Base-by-base conservation (phyloP, 1,140 invertebrate species). In the Patella vulgata region DNA sequence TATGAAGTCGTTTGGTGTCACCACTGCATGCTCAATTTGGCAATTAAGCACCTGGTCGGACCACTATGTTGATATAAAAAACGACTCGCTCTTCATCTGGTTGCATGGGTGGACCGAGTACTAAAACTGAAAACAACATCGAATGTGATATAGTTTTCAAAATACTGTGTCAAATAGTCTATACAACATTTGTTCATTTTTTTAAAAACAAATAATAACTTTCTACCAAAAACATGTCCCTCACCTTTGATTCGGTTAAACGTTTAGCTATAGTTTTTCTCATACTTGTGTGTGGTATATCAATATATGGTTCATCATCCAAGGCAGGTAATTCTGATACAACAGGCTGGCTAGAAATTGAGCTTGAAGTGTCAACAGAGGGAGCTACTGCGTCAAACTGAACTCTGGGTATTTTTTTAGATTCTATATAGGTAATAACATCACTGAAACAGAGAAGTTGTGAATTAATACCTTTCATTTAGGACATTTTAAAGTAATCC, bases 171-270 rank as follows among this genome's bases (percentile, higher is more conserved):
- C n/a, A n/a, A n/a, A n/a, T n/a, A n/a, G n/a, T n/a, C n/a, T n/a
- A n/a, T n/a, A n/a, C n/a, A n/a, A n/a, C n/a, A n/a, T n/a, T n/a
- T n/a, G n/a, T n/a, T n/a, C n/a, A n/a, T n/a, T n/a, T 0, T 4
- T 21, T 30, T 19, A 39, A 46, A 59, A 59, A 6, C 27, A 30
- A 19, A 39, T 23, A 19, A 57, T 8, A 33, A 48, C 17, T 44
- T 11, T 40, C 17, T 36, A 33, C 9, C 25, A 43, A 63, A 17
- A 42, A 30, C 19, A 59, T 28, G 21, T 31, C 4, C 36, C 40
- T 64, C 47, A 84, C 86, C 88, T 99, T 99, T 33, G 97, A 98
- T 78, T 95, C 89, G 1, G 92, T 85, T 12, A 99, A 87, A 63
- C 96, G 85, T 84, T 94, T 95, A 4, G 96, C 97, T 79, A 99